A percentile compares a stretch with the other conserved stretches of the same genome.
Conservation (phyloP, 2,797 vertebrate species). For the Pseudochirops cupreus region DNA sequence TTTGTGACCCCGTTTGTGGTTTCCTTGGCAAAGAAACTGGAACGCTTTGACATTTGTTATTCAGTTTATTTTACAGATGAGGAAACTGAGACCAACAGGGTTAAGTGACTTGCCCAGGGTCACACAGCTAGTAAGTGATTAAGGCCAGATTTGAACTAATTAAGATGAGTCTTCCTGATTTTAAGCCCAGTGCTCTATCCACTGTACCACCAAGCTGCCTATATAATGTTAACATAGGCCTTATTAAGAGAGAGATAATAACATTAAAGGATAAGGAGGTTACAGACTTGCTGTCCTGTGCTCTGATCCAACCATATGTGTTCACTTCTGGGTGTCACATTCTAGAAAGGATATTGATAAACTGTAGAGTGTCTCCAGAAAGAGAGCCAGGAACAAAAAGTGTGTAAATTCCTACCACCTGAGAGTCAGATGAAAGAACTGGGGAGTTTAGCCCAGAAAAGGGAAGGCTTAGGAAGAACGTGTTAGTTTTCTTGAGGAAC, state of each 20-base stretch:
- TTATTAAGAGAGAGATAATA: background rate
- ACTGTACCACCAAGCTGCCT: too few relatives aligned
- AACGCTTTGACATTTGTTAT: too few relatives aligned
- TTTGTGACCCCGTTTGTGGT: too few relatives aligned
- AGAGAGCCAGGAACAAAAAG: background rate
- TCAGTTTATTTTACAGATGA: too few relatives aligned
- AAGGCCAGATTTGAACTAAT: too few relatives aligned
- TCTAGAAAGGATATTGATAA: background rate
- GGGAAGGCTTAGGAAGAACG: background rate
- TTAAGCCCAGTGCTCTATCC: too few relatives aligned
- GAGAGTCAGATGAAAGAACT: background rate
- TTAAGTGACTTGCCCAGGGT: too few relatives aligned
- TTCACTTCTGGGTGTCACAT: background rate
- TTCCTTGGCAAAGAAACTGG: too few relatives aligned
- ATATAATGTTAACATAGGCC: background rate
- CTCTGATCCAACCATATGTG: background rate
- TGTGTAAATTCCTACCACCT: background rate
- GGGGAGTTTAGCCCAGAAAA: background rate
- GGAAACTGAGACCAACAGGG: too few relatives aligned
- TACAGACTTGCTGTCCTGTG: background rate
- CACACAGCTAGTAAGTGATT: too few relatives aligned
- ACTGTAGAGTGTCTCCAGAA: background rate
- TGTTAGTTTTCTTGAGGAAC: background rate
- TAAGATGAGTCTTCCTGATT: too few relatives aligned
- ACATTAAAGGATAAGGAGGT: background rate